These are phyloP conservation scores for Bombycilla garrulus DNA, from an alignment of 2,113 vertebrate genomes.

Conservation along the genomic window DNA sequence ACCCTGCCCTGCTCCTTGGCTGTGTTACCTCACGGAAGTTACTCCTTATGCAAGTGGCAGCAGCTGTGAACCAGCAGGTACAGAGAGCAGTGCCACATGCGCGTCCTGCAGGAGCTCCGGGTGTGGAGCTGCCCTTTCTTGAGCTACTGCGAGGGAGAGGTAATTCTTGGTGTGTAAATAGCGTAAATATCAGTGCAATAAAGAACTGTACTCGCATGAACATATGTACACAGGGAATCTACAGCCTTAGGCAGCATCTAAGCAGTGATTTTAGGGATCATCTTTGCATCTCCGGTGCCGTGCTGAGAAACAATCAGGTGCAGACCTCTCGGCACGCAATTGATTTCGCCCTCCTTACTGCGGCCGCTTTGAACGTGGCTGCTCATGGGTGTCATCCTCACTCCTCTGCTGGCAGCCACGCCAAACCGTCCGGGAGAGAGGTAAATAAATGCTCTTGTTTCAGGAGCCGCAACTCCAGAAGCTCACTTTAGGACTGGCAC, in stretches of 20 bases:
- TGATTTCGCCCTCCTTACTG: neutral
- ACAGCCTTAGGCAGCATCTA: neutral
- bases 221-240: neutral
- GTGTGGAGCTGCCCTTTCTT: neutral
- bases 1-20: neutral
- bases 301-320: neutral
- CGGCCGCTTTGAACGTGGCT: neutral
- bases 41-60: neutral
- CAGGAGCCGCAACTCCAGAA: neutral
- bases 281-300: neutral
- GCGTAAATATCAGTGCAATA: too few relatives aligned
- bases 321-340: neutral
- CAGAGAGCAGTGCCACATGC: too few relatives aligned
- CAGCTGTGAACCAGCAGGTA: neutral
- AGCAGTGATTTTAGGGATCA: neutral
- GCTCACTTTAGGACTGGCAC: too few relatives aligned
- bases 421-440: too few relatives aligned
- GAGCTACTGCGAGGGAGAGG: neutral
- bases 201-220: neutral
- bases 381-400: neutral
- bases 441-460: fast-evolving
- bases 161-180: neutral
- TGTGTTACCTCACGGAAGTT: neutral
- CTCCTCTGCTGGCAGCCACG: neutral
- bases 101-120: neutral